Percentiles rank a stretch among this genome's conserved stretches.
Evolutionary conservation across 2,113 vertebrate species (phyloP).

Genomic region (Cinclus cinclus): DNA sequence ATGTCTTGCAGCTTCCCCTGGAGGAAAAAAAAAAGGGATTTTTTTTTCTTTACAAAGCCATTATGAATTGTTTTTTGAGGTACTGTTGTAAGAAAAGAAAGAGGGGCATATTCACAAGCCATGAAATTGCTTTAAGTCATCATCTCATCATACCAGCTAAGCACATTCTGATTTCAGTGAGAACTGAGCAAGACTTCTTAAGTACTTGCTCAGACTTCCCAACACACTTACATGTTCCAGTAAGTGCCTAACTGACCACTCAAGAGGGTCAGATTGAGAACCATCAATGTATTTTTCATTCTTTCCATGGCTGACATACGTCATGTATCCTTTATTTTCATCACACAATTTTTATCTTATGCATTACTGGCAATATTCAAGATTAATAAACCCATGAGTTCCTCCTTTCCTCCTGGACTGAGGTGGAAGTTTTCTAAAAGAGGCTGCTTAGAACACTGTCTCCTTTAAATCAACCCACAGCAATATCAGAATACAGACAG

Average conservation of each 20-base stretch:
- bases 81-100: not conserved
- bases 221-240: not conserved
- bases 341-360: not conserved
- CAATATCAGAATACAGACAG: not conserved
- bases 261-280: not conserved
- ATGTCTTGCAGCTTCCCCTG: constrained; percentile 92
- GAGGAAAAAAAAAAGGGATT: constrained; percentile 23
- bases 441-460: not conserved
- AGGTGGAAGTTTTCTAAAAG: not conserved
- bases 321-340: not conserved
- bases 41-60: not conserved
- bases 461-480: not conserved
- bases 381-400: not conserved
- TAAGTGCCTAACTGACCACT: not conserved
- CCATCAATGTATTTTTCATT: not conserved
- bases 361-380: not conserved
- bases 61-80: not conserved
- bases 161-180: not conserved
- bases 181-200: not conserved
- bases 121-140: not conserved
- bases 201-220: not conserved
- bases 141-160: not conserved
- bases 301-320: not conserved
- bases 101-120: not conserved
- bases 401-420: not conserved